These are phyloP conservation scores for Rhegmatorhina hoffmannsi DNA, from an alignment of 2,113 vertebrate species.

Conservation along the genomic window DNA sequence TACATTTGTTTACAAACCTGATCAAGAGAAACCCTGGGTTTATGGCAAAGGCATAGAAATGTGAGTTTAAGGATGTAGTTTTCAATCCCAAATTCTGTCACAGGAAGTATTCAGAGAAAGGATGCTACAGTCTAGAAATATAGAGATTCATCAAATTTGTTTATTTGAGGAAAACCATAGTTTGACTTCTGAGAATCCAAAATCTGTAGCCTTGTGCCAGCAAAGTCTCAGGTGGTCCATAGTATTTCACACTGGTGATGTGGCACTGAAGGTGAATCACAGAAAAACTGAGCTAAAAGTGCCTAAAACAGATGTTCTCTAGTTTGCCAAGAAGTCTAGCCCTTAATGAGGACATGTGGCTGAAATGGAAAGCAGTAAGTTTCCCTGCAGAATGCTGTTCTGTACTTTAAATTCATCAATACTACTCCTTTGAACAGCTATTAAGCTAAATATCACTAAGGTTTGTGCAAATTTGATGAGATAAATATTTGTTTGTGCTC, in stretches of 20 bases:
- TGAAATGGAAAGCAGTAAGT: conserved; percentile 30
- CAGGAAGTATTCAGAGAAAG: background rate
- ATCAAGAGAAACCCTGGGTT: background rate
- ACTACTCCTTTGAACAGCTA: background rate
- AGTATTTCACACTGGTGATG: background rate
- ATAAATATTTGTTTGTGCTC: conserved; percentile 28
- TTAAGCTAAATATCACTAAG: conserved; percentile 31
- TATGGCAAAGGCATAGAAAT: background rate
- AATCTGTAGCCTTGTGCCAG: background rate
- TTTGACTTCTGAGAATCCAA: background rate
- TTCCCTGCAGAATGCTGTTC: conserved; percentile 17
- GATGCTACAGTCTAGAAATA: background rate
- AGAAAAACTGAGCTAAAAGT: conserved; percentile 8
- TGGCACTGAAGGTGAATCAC: conserved; percentile 14
- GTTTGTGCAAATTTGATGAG: conserved; percentile 5
- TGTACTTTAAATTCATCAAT: conserved; percentile 8
- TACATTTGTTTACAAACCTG: background rate
- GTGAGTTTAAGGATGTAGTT: background rate
- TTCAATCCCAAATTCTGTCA: background rate
- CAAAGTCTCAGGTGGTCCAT: background rate
- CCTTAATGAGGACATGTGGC: conserved; percentile 29
- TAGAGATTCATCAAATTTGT: background rate
- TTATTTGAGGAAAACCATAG: background rate
- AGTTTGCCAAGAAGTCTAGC: conserved; percentile 21
- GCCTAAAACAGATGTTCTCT: conserved; percentile 26